Evolutionary conservation across 2,113 vertebrate genomes (phyloP), one percentile per base, ranked within the genome.

Genomic region (Peromyscus polionotus): DNA sequence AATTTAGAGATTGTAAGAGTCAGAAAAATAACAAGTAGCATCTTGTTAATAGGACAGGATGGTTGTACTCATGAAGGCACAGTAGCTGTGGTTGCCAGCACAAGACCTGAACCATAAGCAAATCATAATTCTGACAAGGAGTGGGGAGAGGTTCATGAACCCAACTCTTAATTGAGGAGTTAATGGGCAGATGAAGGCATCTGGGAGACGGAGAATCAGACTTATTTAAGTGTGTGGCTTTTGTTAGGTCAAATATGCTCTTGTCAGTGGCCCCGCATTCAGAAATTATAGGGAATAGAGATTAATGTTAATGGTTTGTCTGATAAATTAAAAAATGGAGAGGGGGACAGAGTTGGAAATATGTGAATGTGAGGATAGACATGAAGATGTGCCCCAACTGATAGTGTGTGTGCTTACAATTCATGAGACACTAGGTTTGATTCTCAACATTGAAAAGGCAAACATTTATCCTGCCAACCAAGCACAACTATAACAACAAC

Each of bases 151-250:
- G 7, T 28, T 63, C 13, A 10, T 42, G 24, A 61, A 42, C 13
- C 7, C 7, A 13, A 16, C 6, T 39, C 36, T 39, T 42, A 28
- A 2, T 7, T 63, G 81, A 84, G 24, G 13, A 8, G n/a, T 7
- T 84, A 28, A 1, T 51, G 12, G 7, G 17, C 11, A 42, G n/a
- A 28, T 42, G n/a, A 10, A 39, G 39, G 59, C 28, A 86, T 48
- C 42, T 20, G 2, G 48, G 33, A 2, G 31, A 26, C 33, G 12
- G 11, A n/a, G 3, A 10, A 7, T 39, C 24, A 0, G 59, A 4
- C 36, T 84, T 42, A 28, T 42, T 84, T 39, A 61, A 63, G 57
- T 4, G 39, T 63, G 81, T 17, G 24, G 24, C 13, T 63, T 28
- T 63, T 10, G 1, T 42, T 84, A 17, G 13, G 24, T 42, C n/a